Base-by-base conservation (phyloP, 2,888 invertebrate genomes). In the Ecdyonurus torrentis region DNA sequence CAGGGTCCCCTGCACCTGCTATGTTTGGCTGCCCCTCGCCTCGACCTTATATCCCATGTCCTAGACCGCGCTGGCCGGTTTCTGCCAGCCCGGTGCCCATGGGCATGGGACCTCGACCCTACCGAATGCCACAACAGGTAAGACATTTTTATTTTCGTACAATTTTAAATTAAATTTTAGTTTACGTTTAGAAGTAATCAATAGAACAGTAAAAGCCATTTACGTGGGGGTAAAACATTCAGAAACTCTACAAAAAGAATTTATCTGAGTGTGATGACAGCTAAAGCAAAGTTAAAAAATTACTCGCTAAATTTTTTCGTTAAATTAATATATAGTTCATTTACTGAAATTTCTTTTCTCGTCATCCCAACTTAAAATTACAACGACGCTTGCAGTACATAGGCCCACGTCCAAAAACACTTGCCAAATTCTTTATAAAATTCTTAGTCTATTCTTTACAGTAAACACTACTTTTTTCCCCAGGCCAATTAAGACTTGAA, bases 51-150 rank as follows among this genome's bases (percentile, higher is more conserved):
- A 79, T 84, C 71, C 82, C 87, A 70, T 79, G 86, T 68, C 85
- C 85, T 18, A 75, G 84, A 68, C 85, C 85, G 2, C 76, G 83
- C 65, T 84, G 84, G 83, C 84, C 84, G 52, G 23, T 58, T 2
- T 24, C 50, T 3, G 24, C 59, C n/a, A 20, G 37, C 10, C 63
- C 63, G 58, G 53, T 53, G 25, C 62, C 63, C 23, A 24, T 37
- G 18, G 52, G 60, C n/a, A 22, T 37, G 5, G 59, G 50, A 18
- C 63, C 63, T 5, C 20, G 63, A 58, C 61, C 63, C 5, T 63
- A 50, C 63, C 20, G 63, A 52, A 58, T 63, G 60, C 61, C 63
- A 0, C 63, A 63, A n/a, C 55, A 55, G 55, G 55, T 55, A 20
- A 55, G 55, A 22, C 5, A 55, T 20, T 55, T 55, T 7, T 10